phyloP scores from a whole-genome alignment of 2,888 invertebrate genomes.

The Diabrotica balteata region DNA sequence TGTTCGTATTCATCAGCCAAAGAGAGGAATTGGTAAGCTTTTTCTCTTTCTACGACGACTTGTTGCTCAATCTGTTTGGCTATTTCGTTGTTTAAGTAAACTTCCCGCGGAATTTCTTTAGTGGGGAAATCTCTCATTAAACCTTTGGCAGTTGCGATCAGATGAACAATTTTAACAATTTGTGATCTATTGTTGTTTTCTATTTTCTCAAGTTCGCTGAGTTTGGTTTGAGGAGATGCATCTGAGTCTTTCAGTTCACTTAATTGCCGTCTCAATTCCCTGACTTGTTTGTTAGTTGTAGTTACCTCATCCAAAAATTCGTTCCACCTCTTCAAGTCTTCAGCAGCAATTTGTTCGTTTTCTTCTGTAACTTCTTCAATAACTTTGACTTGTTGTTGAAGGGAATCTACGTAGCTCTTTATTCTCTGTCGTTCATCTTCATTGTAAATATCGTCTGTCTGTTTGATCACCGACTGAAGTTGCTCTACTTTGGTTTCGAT shows the following conservation, averaged over 20 bases:
- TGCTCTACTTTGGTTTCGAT: conserved; percentile 72
- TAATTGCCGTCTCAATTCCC: conserved; percentile 63
- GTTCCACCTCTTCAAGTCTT: conserved; percentile 74
- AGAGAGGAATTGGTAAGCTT: conserved; percentile 75
- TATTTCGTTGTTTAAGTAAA: conserved; percentile 71
- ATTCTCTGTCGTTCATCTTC: conserved; percentile 62
- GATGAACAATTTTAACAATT: conserved; percentile 66
- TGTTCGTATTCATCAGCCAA: conserved; percentile 88
- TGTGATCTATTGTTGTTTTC: conserved; percentile 72
- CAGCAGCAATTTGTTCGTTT: conserved; percentile 65
- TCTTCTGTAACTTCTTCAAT: conserved; percentile 73
- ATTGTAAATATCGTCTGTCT: conserved; percentile 61
- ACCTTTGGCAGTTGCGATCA: conserved; percentile 69
- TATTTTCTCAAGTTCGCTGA: conserved; percentile 73
- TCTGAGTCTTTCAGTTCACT: conserved; percentile 69
- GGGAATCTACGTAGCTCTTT: conserved; percentile 65
- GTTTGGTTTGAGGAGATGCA: conserved; percentile 70
- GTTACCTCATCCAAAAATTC: conserved; percentile 72
- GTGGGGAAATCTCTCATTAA: conserved; percentile 75
- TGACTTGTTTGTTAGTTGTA: conserved; percentile 64
- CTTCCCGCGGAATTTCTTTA: conserved; percentile 72
- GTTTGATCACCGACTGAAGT: conserved; percentile 67
- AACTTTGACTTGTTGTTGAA: conserved; percentile 73
- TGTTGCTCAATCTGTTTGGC: conserved; percentile 74
- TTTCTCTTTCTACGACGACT: conserved; percentile 76